A percentile compares a stretch with the other conserved stretches of the same genome.
Conservation (phyloP, 53 echinoderm and acorn worm species). For the Echinometra lucunter region DNA sequence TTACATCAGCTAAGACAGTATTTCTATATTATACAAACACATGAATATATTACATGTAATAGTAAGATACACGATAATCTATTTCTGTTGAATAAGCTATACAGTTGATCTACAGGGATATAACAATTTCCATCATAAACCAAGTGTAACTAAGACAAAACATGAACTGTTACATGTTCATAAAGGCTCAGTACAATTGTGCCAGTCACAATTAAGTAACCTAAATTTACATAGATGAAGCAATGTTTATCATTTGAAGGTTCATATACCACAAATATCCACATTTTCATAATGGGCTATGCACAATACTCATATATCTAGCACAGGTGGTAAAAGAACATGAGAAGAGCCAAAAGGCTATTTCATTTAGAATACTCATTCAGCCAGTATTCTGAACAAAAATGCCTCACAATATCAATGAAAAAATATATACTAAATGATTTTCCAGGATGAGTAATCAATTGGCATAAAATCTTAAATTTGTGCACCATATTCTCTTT, state of each 20-base stretch:
- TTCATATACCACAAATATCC: neutral
- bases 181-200: neutral
- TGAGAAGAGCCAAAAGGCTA: neutral
- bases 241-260: neutral
- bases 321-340: neutral
- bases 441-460: no score
- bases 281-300: neutral
- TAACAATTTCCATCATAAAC: neutral
- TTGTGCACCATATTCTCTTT: neutral
- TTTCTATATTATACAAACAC: slow-evolving; percentile 15
- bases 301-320: neutral
- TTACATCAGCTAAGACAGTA: neutral
- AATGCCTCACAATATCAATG: neutral
- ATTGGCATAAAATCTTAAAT: neutral
- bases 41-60: slow-evolving; percentile 15
- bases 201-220: neutral
- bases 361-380: neutral
- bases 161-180: neutral
- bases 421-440: no score
- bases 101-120: neutral
- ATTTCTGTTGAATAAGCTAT: neutral
- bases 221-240: neutral
- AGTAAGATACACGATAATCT: slow-evolving; percentile 19
- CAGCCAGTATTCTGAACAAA: neutral
- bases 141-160: neutral